Conservation (phyloP, 1,140 invertebrate species). For the Micrasema minimum region DNA sequence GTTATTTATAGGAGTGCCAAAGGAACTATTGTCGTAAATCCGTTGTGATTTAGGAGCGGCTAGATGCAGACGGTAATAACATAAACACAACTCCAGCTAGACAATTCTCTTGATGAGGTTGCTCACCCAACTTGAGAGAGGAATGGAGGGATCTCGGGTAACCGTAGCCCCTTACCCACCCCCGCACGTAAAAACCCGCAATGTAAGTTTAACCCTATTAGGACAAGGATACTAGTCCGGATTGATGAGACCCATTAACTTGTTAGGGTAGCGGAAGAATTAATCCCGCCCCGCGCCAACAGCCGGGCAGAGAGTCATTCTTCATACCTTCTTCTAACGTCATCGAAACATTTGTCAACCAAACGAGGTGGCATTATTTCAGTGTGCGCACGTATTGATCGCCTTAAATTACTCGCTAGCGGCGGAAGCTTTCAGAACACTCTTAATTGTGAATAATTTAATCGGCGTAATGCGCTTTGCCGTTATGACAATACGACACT, state of each 20-base stretch:
- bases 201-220: constrained; percentile 17
- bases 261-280: background rate
- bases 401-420: background rate
- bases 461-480: too few species aligned
- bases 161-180: constrained; percentile 11
- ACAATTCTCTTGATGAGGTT: constrained; percentile 12
- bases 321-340: constrained; percentile 24
- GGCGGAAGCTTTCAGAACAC: too few species aligned
- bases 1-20: constrained; percentile 9
- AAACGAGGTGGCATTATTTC: background rate
- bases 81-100: constrained; percentile 28
- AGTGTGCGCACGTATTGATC: constrained; percentile 4
- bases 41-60: constrained; percentile 25
- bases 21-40: constrained; percentile 27
- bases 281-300: constrained; percentile 15
- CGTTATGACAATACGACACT: too few species aligned
- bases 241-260: constrained; percentile 25
- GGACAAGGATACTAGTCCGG: background rate
- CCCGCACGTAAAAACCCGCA: background rate
- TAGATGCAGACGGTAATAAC: constrained; percentile 28
- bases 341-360: constrained; percentile 21
- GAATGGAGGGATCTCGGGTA: background rate
- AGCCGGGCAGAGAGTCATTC: background rate
- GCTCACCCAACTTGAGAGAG: background rate
- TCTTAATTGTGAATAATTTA: too few species aligned